Evolutionary conservation across 2,113 vertebrate genomes (phyloP).

Genomic region (Corydoras sp.): DNA sequence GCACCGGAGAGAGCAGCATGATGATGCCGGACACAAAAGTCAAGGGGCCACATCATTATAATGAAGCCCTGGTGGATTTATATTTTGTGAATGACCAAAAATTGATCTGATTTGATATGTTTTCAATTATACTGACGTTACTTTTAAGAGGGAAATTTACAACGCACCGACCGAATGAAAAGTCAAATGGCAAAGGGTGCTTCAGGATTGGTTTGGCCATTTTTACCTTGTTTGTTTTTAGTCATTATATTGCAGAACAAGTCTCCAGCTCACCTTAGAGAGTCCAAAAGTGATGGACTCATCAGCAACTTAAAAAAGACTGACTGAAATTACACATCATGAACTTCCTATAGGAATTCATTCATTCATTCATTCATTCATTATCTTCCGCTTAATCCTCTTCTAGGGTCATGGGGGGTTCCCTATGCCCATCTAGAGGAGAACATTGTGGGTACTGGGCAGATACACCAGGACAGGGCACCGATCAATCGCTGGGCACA

Average conservation of each 20-base stretch:
- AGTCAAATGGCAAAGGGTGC: neutral
- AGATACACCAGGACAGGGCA: too few relatives aligned
- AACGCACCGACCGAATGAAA: neutral
- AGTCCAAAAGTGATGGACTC: conserved; percentile 10
- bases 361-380: too few relatives aligned
- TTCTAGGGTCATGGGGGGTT: too few relatives aligned
- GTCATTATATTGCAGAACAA: conserved; percentile 14
- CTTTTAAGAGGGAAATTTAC: neutral
- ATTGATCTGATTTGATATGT: conserved; percentile 4
- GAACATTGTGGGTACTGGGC: too few relatives aligned
- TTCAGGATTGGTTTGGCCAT: neutral
- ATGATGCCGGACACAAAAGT: conserved; percentile 17
- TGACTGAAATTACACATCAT: conserved; percentile 11
- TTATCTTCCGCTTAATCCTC: too few relatives aligned
- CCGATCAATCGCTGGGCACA: too few relatives aligned
- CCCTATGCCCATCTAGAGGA: too few relatives aligned
- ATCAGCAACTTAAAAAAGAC: neutral
- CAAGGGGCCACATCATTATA: conserved; percentile 18
- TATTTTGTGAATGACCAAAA: conserved; percentile 12
- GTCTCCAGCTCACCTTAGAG: conserved; percentile 13
- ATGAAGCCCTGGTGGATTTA: neutral
- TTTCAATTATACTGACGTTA: neutral
- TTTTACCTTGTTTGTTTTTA: conserved; percentile 5
- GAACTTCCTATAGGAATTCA: neutral
- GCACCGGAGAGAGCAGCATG: conserved; percentile 25